Conservation (phyloP, 1,140 invertebrate species). For the Apis laboriosa region DNA sequence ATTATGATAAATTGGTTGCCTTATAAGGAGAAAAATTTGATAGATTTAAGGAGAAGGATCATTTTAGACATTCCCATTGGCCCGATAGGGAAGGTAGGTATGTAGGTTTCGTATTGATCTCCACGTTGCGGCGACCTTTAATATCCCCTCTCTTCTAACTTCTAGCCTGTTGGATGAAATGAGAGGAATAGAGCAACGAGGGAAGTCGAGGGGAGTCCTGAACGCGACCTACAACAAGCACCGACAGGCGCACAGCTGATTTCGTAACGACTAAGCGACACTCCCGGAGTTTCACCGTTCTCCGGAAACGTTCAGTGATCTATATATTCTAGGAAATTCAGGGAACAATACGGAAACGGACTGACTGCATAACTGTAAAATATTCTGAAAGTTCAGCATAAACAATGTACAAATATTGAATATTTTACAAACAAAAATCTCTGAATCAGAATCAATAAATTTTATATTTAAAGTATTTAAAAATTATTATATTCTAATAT, state of each 20-base stretch:
- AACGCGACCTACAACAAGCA: slow-evolving; percentile 66
- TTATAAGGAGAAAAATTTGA: background rate
- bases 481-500: background rate
- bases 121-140: slow-evolving; percentile 64
- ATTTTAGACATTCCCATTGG: slow-evolving; percentile 62
- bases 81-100: slow-evolving; percentile 57
- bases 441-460: background rate
- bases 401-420: background rate
- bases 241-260: slow-evolving; percentile 63
- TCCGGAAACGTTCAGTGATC: slow-evolving; percentile 56
- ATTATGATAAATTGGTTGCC: background rate
- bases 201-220: slow-evolving; percentile 28
- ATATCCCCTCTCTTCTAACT: slow-evolving; percentile 34
- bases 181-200: background rate
- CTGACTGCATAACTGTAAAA: no score
- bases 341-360: slow-evolving; percentile 25
- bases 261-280: slow-evolving; percentile 59
- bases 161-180: background rate
- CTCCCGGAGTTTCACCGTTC: slow-evolving; percentile 58
- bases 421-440: background rate
- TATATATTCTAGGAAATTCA: slow-evolving; percentile 36
- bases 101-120: slow-evolving; percentile 69
- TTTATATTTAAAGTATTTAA: no score
- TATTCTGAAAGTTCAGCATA: background rate
- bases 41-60: slow-evolving; percentile 24